Base-by-base conservation (phyloP, 2,888 invertebrate genomes). In the Nemurella pictetii region DNA sequence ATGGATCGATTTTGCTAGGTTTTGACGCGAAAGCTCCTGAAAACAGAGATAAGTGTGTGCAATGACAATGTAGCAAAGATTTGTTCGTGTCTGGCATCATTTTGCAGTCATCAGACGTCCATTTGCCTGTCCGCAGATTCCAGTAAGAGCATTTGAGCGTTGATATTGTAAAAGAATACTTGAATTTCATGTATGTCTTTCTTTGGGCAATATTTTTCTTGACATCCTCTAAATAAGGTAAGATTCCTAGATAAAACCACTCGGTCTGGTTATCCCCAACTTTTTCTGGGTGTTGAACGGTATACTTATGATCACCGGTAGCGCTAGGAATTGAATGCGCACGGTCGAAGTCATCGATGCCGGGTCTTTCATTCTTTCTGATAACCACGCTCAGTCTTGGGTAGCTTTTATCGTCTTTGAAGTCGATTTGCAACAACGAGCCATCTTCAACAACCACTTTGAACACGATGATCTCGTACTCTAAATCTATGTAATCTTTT, bases 1-100 rank as follows among this genome's bases (percentile, higher is more conserved):
- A 7, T 5, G 86, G 87, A 75, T 87, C 85, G 78, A 78, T 15
- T 3, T 29, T 29, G 55, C 12, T 55, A 20, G 55, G 55, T 1
- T 12, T 55, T 12, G 55, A 20, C 20, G 20, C 1, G 55, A 55
- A 55, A 20, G 55, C 3, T 55, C 55, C 55, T 7, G 55, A 55
- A 55, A 55, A 55, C 55, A 55, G 55, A 20, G 55, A 55, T 12
- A 55, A 12, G 55, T 55, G 55, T 55, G 55, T 55, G 55, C 55
- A 55, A 2, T 55, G 55, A 12, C 55, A 55, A 20, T 55, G 55
- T 1, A 55, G 55, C 20, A 55, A 12, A 7, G 55, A 55, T 55
- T 55, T 55, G 20, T 55, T 55, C 1, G 55, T 55, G 55, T 55
- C 55, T 12, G 55, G 55, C 55, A 55, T 55, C 55, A 55, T 55